Percentiles rank a stretch among this genome's conserved stretches.
These are phyloP conservation scores for Rosalia funebris DNA, from an alignment of 2,888 invertebrate species.

Conservation along the genomic window DNA sequence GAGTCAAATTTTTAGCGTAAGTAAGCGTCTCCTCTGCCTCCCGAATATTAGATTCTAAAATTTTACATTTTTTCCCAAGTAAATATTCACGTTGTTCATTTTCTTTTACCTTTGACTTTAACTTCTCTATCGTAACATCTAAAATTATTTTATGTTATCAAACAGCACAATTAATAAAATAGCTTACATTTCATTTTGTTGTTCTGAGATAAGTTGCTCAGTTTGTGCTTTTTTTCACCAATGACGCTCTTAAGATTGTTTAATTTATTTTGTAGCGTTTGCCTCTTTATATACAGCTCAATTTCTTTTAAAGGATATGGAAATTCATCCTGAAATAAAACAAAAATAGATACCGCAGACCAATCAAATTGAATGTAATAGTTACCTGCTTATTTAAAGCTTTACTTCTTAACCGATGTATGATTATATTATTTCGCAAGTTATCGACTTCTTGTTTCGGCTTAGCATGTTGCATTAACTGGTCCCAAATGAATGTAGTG, in stretches of 20 bases:
- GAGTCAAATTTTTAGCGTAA: constrained; percentile 41
- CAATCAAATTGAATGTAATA: not conserved
- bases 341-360: not conserved
- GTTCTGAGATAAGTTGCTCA: constrained; percentile 34
- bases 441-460: constrained; percentile 42
- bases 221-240: constrained; percentile 33
- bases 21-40: constrained; percentile 39
- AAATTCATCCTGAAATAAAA: constrained; percentile 39
- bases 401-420: constrained; percentile 42
- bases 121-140: constrained; percentile 42
- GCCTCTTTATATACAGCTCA: constrained; percentile 37
- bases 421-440: constrained; percentile 43
- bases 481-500: constrained; percentile 48
- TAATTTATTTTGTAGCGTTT: constrained; percentile 34
- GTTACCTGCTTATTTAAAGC: constrained; percentile 41
- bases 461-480: constrained; percentile 41
- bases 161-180: not conserved
- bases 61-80: constrained; percentile 38
- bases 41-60: constrained; percentile 34
- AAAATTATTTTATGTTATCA: constrained; percentile 16
- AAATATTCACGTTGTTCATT: constrained; percentile 42
- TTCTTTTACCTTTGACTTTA: constrained; percentile 42
- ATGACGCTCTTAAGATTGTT: constrained; percentile 24
- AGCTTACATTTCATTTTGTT: constrained; percentile 42
- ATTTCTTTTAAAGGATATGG: constrained; percentile 42